phyloP scores from a whole-genome alignment of 2,113 vertebrate species.

The Passer domesticus region DNA sequence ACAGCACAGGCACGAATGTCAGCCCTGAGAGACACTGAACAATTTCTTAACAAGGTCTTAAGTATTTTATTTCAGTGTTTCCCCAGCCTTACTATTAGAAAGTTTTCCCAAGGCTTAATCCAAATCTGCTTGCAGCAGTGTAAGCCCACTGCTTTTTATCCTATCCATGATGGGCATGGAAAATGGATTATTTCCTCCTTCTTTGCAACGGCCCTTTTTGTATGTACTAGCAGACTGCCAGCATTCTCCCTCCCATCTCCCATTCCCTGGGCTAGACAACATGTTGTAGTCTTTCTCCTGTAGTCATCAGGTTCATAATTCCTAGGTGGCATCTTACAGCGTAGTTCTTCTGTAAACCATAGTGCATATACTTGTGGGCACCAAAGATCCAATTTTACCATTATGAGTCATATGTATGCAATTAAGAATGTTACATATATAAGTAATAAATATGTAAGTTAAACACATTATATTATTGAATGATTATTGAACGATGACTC shows the following conservation, averaged over 20 bases:
- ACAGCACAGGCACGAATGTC: not conserved
- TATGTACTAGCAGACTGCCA: not conserved
- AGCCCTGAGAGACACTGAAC: not conserved
- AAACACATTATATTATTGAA: not conserved
- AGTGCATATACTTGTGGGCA: not conserved
- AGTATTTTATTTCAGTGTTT: not conserved
- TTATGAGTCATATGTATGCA: not conserved
- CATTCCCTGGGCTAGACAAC: not conserved
- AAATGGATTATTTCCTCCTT: slow-evolving; percentile 6
- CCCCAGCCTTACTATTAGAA: not conserved
- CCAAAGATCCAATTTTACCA: not conserved
- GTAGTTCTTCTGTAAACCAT: not conserved
- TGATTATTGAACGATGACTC: not conserved
- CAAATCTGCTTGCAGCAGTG: not conserved
- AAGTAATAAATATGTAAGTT: not conserved
- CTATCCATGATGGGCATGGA: not conserved
- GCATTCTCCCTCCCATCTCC: not conserved
- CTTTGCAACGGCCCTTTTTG: not conserved
- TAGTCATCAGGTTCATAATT: not conserved
- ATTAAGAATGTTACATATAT: not conserved
- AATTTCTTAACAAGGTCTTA: not conserved
- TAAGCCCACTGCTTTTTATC: not conserved
- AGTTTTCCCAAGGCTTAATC: not conserved
- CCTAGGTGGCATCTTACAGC: not conserved
- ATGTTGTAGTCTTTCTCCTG: not conserved